Base-by-base conservation (phyloP, 2,888 invertebrate genomes). In the Sympetrum striolatum region DNA sequence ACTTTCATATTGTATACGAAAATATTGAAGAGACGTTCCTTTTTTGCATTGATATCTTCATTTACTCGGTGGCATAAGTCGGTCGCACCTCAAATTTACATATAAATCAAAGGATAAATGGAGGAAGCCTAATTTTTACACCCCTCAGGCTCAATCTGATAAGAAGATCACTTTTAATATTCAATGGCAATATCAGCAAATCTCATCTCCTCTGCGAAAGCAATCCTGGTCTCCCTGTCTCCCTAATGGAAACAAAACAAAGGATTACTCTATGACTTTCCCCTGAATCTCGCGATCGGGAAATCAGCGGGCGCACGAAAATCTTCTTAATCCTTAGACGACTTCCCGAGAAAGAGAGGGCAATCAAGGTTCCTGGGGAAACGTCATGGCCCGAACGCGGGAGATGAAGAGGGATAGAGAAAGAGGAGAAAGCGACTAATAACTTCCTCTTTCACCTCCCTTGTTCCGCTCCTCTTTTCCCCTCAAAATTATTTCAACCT, bases 231-330 rank as follows among this genome's bases (percentile, higher is more conserved):
- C 73, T 73, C 15, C 25, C 25, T 58, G 60, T 60, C 58, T 35
- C n/a, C 22, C 37, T 86, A 86, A 82, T 82, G 82, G 44, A 82
- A 82, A 82, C 82, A 82, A 82, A 86, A 86, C 60, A 86, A 58
- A 58, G 86, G 86, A 86, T 86, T 86, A 86, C 58, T 58, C 82
- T 44, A 58, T 58, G 82, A 82, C 58, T 86, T 86, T 60, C 39
- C 86, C 60, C 60, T n/a, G 60, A 82, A 82, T 82, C 35, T 15
- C 64, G 86, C 37, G 86, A 60, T 60, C 86, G 86, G 60, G 15
- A 31, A 22, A 48, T 64, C 64, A 10, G 31, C 10, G 35, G 2
- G 10, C 44, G 48, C 44, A 14, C n/a, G 37, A n/a, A 81, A 37
- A 22, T 86, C 86, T 64, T 86, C 86, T 86, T 86, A 60, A 86